Conservation (phyloP, 2,797 vertebrate genomes). For the Melanotaenia maccullochi region DNA sequence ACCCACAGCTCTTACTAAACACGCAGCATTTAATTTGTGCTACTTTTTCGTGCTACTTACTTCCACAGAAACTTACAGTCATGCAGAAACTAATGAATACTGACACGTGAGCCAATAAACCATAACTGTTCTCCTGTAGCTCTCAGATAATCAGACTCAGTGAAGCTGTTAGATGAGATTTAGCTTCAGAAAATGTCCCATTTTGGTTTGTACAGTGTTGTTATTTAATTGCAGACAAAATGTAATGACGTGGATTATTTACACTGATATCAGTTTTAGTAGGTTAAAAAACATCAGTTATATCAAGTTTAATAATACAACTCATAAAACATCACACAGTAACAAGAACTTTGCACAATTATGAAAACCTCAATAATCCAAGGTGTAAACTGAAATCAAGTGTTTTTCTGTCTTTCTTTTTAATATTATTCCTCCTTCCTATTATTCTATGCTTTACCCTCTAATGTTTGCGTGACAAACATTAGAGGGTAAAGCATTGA, state of each 20-base stretch:
- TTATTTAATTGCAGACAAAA: neutral
- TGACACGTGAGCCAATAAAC: conserved; percentile 45
- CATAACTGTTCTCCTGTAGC: conserved; percentile 7
- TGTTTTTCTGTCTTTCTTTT: neutral
- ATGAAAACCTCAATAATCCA: neutral
- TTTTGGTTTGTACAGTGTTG: conserved; percentile 13
- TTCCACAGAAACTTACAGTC: conserved; percentile 36
- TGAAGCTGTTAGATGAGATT: conserved; percentile 25
- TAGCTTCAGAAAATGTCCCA: conserved; percentile 19
- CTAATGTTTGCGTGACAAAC: neutral
- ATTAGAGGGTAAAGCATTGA: neutral
- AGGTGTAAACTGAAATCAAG: neutral
- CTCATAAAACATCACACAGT: neutral
- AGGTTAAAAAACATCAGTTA: neutral
- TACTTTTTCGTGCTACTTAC: conserved; percentile 44
- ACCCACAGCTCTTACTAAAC: conserved; percentile 52
- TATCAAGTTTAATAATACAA: neutral
- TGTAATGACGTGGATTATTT: conserved; percentile 5
- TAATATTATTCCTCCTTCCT: neutral
- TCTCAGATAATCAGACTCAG: conserved; percentile 18
- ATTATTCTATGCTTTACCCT: neutral
- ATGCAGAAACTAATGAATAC: conserved; percentile 23
- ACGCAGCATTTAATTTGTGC: conserved; percentile 37
- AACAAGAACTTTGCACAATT: neutral
- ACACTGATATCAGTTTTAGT: conserved; percentile 7